Base-by-base conservation (phyloP, 1,140 invertebrate genomes). In the Psix sp. region DNA sequence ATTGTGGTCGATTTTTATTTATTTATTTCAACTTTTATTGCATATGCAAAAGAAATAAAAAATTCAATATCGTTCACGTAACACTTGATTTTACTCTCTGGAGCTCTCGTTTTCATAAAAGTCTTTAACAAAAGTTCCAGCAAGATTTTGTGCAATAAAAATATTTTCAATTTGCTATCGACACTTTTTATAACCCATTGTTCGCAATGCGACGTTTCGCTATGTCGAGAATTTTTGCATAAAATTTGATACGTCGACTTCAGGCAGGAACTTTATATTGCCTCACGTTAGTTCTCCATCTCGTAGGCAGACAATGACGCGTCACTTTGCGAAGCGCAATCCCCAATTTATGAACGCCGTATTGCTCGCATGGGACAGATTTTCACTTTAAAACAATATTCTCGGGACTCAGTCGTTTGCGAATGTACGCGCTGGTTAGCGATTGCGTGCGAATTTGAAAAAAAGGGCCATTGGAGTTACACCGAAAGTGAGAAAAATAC, bases 381-480 rank as follows among this genome's bases (percentile, higher is more conserved):
- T 86, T 77, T 67, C 77, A 77, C 75, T 86, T 86, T 84, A 82
- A 86, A 86, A 86, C 82, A 86, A 86, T 86, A 83, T 86, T 77
- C 66, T 52, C 46, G 46, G 40, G 40, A 33, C n/a, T 18, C 18
- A 16, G 4, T n/a, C 6, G 4, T 35, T 13, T 36, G 59, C 16
- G 38, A 11, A 5, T 52, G 20, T 17, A 14, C 29, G 9, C 18
- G 21, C 17, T 18, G 5, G 21, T 1, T 18, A 11, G 14, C 0
- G 20, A 29, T 24, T 24, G 3, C 3, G 21, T 4, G 7, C 7
- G n/a, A n/a, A n/a, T n/a, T n/a, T n/a, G n/a, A n/a, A n/a, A n/a
- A n/a, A n/a, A n/a, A n/a, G n/a, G n/a, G n/a, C n/a, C n/a, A n/a
- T n/a, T n/a, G n/a, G n/a, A n/a, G n/a, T n/a, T n/a, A n/a, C n/a